Evolutionary conservation across 1,140 invertebrate species (phyloP).

Genomic region (Condylostylus longicornis): DNA sequence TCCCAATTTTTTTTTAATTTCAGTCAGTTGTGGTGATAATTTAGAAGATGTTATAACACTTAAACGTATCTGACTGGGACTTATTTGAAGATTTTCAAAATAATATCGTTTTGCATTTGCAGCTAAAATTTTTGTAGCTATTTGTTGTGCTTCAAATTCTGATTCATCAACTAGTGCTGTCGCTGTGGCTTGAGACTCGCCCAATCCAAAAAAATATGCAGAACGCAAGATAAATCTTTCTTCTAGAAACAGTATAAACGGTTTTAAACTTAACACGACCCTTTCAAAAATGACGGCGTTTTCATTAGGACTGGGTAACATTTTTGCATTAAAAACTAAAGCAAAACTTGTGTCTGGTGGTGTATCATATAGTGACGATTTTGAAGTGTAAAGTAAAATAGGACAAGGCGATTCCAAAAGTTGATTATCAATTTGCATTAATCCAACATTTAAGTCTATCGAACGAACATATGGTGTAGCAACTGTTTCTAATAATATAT

Average conservation of each 20-base stretch:
- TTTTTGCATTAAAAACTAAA: constrained; percentile 47
- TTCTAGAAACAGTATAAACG: constrained; percentile 72
- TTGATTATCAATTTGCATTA: constrained; percentile 86
- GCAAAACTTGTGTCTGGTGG: constrained; percentile 34
- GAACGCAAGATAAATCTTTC: constrained; percentile 74
- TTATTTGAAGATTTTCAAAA: constrained; percentile 72
- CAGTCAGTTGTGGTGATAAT: constrained; percentile 54
- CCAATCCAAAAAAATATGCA: constrained; percentile 49
- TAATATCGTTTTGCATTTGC: constrained; percentile 74
- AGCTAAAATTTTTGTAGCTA: constrained; percentile 63
- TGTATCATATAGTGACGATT: constrained; percentile 20
- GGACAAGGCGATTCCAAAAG: constrained; percentile 69
- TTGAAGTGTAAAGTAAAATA: constrained; percentile 59
- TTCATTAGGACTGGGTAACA: constrained; percentile 50
- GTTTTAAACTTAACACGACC: constrained; percentile 65
- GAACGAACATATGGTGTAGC: constrained; percentile 40
- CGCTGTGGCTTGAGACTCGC: constrained; percentile 27
- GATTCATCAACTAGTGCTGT: constrained; percentile 44
- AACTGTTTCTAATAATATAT: constrained; percentile 52
- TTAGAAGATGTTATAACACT: constrained; percentile 76
- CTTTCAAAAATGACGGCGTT: constrained; percentile 68
- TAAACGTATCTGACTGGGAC: constrained; percentile 60
- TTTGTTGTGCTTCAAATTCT: constrained; percentile 57
- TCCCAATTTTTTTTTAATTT: constrained; percentile 72
- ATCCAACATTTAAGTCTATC: constrained; percentile 57